These are phyloP conservation scores for Buteo buteo DNA, from an alignment of 2,113 vertebrate genomes.

Conservation along the genomic window DNA sequence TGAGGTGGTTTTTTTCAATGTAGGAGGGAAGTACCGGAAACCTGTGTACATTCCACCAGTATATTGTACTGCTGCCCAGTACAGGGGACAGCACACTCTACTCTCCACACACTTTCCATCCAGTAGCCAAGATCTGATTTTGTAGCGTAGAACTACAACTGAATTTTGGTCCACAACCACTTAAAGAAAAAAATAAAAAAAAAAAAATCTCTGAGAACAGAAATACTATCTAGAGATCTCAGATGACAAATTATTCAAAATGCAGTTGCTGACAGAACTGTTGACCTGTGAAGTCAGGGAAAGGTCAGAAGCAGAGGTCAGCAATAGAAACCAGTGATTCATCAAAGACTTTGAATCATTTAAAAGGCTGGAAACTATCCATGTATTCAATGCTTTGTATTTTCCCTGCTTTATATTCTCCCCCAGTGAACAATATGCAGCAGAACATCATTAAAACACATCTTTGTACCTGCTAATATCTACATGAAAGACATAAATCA, in stretches of 20 bases:
- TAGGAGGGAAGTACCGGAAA: background rate
- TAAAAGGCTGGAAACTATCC: background rate
- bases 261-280: background rate
- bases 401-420: background rate
- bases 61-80: background rate
- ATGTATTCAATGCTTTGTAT: background rate
- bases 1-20: background rate
- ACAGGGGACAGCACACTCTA: background rate
- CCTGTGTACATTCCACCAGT: background rate
- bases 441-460: conserved; percentile 23
- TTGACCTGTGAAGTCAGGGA: background rate
- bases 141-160: background rate
- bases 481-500: conserved; percentile 18
- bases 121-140: background rate
- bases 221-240: background rate
- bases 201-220: background rate
- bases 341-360: background rate
- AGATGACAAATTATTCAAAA: background rate
- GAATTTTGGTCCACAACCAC: background rate
- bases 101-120: background rate
- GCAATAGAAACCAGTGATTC: background rate
- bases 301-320: background rate
- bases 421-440: background rate
- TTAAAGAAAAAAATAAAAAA: background rate
- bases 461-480: background rate